Conservation (phyloP, 2,888 invertebrate species). For the Epinotia brunnichana region DNA sequence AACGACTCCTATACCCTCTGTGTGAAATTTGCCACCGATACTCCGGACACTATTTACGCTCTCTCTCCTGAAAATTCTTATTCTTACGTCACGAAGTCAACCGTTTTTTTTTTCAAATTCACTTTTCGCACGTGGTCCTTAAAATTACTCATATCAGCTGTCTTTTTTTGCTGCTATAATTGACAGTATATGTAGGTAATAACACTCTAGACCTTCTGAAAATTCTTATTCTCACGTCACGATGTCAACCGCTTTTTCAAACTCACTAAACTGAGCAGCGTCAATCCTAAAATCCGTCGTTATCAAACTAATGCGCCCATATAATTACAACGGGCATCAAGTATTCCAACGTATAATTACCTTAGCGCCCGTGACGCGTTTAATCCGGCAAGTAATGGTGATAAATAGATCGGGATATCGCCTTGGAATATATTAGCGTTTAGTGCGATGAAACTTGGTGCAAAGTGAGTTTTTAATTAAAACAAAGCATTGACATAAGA, state of each 20-base stretch:
- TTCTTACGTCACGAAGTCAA: no score
- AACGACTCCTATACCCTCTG: no score
- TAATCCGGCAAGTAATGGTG: constrained; percentile 77
- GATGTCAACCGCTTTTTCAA: neutral
- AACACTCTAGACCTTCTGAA: neutral
- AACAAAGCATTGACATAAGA: neutral
- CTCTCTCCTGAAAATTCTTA: no score
- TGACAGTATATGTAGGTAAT: no score
- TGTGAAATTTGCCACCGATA: no score
- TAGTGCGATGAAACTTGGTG: constrained; percentile 15
- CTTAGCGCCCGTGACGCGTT: constrained; percentile 70
- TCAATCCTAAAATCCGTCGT: constrained; percentile 42
- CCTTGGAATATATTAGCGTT: constrained; percentile 67
- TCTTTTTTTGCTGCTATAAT: no score
- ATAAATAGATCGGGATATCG: constrained; percentile 75
- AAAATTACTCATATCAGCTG: no score
- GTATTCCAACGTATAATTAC: constrained; percentile 76
- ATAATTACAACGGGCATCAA: constrained; percentile 63
- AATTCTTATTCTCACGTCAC: neutral
- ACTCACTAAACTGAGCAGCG: neutral
- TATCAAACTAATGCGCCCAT: constrained; percentile 52
- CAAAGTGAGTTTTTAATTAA: constrained; percentile 12
- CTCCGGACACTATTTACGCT: no score
- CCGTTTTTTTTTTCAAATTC: no score
- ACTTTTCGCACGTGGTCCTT: no score